phyloP scores from a whole-genome alignment of 2,888 invertebrate genomes.

The Eurytoma californica region DNA sequence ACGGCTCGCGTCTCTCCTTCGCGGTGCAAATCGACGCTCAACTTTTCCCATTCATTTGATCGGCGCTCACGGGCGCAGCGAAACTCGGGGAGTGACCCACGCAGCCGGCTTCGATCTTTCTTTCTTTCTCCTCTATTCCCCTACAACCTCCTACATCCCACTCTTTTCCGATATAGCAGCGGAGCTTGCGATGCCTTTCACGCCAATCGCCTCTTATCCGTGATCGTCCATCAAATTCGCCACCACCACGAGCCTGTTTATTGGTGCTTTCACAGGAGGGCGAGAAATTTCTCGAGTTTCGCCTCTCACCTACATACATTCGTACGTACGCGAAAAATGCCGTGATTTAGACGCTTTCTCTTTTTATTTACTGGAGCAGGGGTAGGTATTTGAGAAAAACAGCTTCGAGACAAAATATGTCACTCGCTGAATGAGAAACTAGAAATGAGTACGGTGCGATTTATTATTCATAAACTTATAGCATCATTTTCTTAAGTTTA shows the following conservation, averaged over 20 bases:
- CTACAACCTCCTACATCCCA: background rate
- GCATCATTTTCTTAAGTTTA: no score
- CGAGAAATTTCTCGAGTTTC: background rate
- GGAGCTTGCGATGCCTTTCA: background rate
- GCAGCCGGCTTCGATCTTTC: background rate
- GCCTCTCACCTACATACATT: background rate
- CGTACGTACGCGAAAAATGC: background rate
- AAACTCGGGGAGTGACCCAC: background rate
- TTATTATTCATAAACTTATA: no score
- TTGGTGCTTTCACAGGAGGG: background rate
- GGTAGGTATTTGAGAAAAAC: background rate
- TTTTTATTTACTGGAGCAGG: background rate
- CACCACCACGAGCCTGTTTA: background rate
- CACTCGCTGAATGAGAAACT: no score
- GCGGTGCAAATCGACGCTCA: conserved; percentile 12
- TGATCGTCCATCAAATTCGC: conserved; percentile 29
- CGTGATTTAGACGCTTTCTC: background rate
- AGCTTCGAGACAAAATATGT: no score
- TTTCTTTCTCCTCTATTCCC: background rate
- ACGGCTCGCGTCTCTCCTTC: conserved; percentile 9
- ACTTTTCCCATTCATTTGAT: conserved; percentile 48
- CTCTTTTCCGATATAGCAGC: no score
- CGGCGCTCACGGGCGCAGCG: background rate
- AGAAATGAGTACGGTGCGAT: no score
- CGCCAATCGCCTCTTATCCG: background rate